Base-by-base conservation (phyloP, 2,113 vertebrate genomes). In the Cariama cristata region DNA sequence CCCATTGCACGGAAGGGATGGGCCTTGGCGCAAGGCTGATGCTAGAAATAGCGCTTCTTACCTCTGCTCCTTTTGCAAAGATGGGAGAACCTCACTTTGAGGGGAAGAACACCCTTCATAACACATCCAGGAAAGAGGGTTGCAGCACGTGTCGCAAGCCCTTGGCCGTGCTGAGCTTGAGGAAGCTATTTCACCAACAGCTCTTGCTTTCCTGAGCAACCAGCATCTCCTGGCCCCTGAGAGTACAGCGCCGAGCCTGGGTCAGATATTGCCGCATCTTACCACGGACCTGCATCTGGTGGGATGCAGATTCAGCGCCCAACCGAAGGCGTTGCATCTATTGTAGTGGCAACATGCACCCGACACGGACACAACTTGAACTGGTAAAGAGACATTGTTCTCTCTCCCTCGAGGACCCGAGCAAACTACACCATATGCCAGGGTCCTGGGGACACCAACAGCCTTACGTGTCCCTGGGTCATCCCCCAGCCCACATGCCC, bases 271-370 rank as follows among this genome's bases (percentile, higher is more conserved):
- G 13, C 49, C 30, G 14, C 6, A 3, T 55, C n/a, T n/a, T 17
- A 16, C 21, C 16, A 18, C 11, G 9, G 33, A 63, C 14, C 58
- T 40, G 53, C 9, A 3, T 11, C 14, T 64, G 32, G 14, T 42
- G 50, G 0, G 1, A 58, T 53, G 67, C 56, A 67, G n/a, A 45
- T 32, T 68, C 11, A 12, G 12, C 59, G 63, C 68, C 58, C 44
- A 73, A 0, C 33, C n/a, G 32, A 81, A 59, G 59, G 28, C 3
- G 0, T 14, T n/a, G 14, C 24, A 33, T 20, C n/a, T 9, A 1
- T 20, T 35, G 9, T 33, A 44, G 49, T 8, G n/a, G 18, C 18
- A 55, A 33, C 32, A 6, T 2, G 20, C 5, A 2, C 22, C 63
- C 6, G 1, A 52, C 12, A 32, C 19, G 30, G 40, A 27, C 64